phyloP scores from a whole-genome alignment of 2,113 vertebrate species.

The Pteropus alecto region DNA sequence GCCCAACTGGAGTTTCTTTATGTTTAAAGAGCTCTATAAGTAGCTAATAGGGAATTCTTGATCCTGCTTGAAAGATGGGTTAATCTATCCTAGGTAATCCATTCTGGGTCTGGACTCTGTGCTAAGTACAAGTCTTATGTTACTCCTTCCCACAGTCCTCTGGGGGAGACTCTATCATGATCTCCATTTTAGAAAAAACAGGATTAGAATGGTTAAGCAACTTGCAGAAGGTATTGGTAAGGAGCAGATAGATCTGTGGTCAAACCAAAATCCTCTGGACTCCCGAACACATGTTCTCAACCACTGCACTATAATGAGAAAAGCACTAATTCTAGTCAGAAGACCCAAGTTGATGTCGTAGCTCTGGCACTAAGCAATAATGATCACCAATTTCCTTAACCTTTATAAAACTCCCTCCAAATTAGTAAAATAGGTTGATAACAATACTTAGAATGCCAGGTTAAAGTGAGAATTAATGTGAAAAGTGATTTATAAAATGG shows the following conservation, averaged over 20 bases:
- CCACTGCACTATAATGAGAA: not conserved
- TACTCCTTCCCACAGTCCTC: not conserved
- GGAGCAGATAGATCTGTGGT: not conserved
- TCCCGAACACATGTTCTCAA: not conserved
- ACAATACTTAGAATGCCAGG: not conserved
- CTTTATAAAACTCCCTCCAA: not conserved
- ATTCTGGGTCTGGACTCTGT: not conserved
- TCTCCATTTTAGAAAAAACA: not conserved
- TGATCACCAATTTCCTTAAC: not conserved
- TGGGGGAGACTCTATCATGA: not conserved
- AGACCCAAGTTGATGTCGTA: not conserved
- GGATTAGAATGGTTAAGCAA: not conserved
- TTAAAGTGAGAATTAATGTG: not conserved
- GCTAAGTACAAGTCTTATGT: not conserved
- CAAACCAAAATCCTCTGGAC: not conserved
- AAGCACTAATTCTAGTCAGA: not conserved
- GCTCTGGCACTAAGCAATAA: not conserved
- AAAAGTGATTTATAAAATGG: not conserved
- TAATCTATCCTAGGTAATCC: not conserved
- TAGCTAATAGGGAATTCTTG: not conserved
- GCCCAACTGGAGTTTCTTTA: not conserved
- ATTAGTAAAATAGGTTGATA: not conserved
- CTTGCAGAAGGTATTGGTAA: not conserved
- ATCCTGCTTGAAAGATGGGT: not conserved
- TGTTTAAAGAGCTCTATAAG: not conserved